Percentiles rank a stretch among this genome's conserved stretches.
These are phyloP conservation scores for Morpho deidamia DNA, from an alignment of 2,888 invertebrate species.

Conservation along the genomic window DNA sequence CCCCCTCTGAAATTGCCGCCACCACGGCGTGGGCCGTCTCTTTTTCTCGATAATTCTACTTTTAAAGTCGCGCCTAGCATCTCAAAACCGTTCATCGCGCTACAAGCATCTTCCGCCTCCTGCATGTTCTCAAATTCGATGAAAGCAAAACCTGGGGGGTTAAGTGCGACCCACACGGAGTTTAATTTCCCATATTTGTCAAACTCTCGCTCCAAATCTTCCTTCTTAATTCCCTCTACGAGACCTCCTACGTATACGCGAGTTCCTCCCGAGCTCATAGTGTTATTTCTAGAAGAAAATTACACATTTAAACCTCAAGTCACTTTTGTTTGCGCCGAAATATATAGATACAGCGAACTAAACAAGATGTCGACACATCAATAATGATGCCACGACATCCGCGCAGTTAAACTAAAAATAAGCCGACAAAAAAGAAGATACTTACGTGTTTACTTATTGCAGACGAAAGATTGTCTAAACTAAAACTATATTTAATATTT, in stretches of 20 bases:
- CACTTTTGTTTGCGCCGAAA: constrained; percentile 27
- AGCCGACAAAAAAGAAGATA: constrained; percentile 27
- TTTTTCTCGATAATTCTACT: constrained; percentile 91
- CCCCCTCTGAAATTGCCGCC: constrained; percentile 78
- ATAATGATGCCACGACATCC: constrained; percentile 66
- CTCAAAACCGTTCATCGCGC: constrained; percentile 91
- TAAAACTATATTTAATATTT: constrained; percentile 21
- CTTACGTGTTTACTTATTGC: constrained; percentile 47
- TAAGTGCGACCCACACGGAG: constrained; percentile 95
- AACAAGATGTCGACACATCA: constrained; percentile 72
- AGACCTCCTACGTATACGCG: constrained; percentile 95
- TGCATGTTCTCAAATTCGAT: constrained; percentile 93
- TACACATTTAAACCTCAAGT: constrained; percentile 10
- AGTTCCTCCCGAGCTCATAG: constrained; percentile 79
- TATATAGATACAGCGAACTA: constrained; percentile 66
- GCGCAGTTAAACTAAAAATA: constrained; percentile 29
- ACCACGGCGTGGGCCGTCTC: constrained; percentile 84
- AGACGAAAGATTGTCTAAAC: constrained; percentile 14
- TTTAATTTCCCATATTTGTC: constrained; percentile 95
- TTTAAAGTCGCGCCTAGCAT: constrained; percentile 91
- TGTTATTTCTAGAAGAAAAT: constrained; percentile 34
- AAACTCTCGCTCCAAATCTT: constrained; percentile 93
- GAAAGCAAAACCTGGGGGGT: constrained; percentile 96
- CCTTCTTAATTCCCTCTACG: constrained; percentile 92
- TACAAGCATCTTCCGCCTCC: constrained; percentile 94